A percentile compares a stretch with the other conserved stretches of the same genome.
Conservation (phyloP, 92 coral and sea anemone species). For the Epizoanthus stellaris region DNA sequence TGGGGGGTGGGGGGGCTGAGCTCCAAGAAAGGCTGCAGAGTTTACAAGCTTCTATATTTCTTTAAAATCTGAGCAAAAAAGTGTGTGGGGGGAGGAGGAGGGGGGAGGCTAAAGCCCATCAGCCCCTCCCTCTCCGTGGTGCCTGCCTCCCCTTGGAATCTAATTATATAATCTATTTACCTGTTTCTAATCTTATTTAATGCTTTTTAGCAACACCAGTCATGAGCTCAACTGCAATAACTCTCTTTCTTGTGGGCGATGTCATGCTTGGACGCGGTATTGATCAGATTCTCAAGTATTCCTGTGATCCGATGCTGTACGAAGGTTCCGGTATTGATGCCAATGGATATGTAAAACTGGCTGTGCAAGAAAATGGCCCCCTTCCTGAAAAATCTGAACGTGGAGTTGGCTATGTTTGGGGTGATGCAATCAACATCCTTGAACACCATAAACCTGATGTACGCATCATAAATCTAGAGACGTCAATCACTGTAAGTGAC, state of each 20-base stretch:
- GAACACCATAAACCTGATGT: conserved; percentile 76
- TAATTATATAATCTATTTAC: too few relatives aligned
- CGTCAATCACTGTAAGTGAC: conserved; percentile 78
- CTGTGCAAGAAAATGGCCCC: conserved; percentile 77
- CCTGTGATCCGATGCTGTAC: conserved; percentile 73
- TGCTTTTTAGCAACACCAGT: neutral
- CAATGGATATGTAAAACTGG: conserved; percentile 74
- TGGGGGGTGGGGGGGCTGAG: too few relatives aligned
- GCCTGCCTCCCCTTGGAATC: too few relatives aligned
- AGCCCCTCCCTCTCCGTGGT: too few relatives aligned
- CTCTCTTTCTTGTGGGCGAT: conserved; percentile 83
- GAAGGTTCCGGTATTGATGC: conserved; percentile 87
- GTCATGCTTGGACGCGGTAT: conserved; percentile 93
- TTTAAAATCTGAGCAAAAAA: too few relatives aligned
- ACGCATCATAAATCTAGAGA: conserved; percentile 82
- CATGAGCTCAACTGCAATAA: conserved; percentile 43
- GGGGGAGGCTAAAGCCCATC: too few relatives aligned
- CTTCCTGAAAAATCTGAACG: conserved; percentile 74
- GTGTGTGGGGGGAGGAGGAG: too few relatives aligned
- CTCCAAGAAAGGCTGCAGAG: too few relatives aligned
- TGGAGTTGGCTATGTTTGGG: conserved; percentile 81
- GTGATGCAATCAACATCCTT: conserved; percentile 74
- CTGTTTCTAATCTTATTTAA: too few relatives aligned
- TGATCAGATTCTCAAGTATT: conserved; percentile 80
- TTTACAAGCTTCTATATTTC: too few relatives aligned